Percentiles rank a stretch among this genome's conserved stretches.
phyloP scores from a whole-genome alignment of 2,797 vertebrate species.

The Aplochiton taeniatus region DNA sequence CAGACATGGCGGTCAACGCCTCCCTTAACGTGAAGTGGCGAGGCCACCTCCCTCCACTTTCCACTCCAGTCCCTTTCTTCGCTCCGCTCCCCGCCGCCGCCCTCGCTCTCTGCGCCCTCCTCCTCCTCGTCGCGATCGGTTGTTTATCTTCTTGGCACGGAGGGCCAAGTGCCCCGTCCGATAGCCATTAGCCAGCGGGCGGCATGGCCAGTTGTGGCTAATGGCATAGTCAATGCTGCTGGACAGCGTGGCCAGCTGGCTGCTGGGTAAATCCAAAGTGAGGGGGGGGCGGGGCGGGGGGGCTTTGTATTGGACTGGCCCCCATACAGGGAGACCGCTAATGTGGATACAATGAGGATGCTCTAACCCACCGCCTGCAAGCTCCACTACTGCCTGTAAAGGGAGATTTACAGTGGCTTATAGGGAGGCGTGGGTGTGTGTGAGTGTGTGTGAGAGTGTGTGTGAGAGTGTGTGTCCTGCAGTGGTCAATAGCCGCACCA shows the following conservation, averaged over 20 bases:
- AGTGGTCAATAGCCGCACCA: constrained; percentile 25
- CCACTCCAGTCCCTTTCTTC: not conserved
- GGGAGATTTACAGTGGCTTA: not conserved
- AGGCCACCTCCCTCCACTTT: not conserved
- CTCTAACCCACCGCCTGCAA: not conserved
- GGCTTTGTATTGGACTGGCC: constrained; percentile 20
- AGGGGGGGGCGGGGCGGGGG: too few species aligned
- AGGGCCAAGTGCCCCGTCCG: constrained; percentile 24
- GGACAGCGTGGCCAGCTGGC: constrained; percentile 34
- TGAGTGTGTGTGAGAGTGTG: not conserved
- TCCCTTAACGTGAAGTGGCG: too few species aligned
- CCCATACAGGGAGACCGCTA: constrained; percentile 16
- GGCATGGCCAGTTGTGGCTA: constrained; percentile 45
- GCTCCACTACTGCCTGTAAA: constrained; percentile 1
- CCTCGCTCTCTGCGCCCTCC: not conserved
- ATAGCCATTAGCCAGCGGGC: constrained; percentile 43
- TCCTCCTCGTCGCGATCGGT: constrained; percentile 2
- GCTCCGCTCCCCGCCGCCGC: not conserved
- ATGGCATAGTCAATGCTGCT: constrained; percentile 49
- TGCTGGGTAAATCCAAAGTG: too few species aligned
- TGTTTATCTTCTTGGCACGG: constrained; percentile 28
- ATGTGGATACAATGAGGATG: not conserved
- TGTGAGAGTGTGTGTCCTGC: constrained; percentile 7
- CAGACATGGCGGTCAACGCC: not conserved
- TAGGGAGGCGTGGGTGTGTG: not conserved